Evolutionary conservation across 1,140 invertebrate species (phyloP).

Genomic region (Drosophila bocqueti): DNA sequence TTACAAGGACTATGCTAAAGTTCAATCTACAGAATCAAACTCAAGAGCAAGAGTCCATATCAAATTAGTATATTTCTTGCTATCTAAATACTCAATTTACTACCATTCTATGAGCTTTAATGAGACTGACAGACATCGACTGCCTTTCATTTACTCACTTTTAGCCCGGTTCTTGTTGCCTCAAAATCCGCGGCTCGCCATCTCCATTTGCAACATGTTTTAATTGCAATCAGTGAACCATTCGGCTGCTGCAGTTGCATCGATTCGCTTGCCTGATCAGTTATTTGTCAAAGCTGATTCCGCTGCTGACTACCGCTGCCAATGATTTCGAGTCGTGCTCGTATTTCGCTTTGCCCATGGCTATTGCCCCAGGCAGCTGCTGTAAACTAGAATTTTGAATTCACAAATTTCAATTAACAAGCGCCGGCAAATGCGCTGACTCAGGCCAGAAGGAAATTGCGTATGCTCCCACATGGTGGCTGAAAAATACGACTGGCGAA

Average conservation of each 20-base stretch:
- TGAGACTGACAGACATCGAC: background rate
- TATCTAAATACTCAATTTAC: no score
- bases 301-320: constrained; percentile 1
- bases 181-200: background rate
- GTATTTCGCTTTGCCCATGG: constrained; percentile 27
- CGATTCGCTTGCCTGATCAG: constrained; percentile 47
- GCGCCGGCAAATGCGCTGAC: constrained; percentile 60
- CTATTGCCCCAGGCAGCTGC: constrained; percentile 60
- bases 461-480: constrained; percentile 23
- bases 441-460: constrained; percentile 40
- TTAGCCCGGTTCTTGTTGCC: background rate
- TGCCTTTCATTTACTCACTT: no score
- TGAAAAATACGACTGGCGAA: constrained; percentile 43
- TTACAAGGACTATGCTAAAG: background rate
- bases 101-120: no score
- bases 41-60: no score
- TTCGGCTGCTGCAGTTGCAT: constrained; percentile 9
- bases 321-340: constrained; percentile 11
- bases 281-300: constrained; percentile 58
- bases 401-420: constrained; percentile 79
- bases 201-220: constrained; percentile 19
- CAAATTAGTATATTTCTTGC: background rate
- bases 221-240: constrained; percentile 43
- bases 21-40: background rate
- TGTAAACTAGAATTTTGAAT: constrained; percentile 73